Evolutionary conservation across 1,140 invertebrate genomes (phyloP), one percentile per base, ranked within the genome.

Genomic region (Papilio machaon): DNA sequence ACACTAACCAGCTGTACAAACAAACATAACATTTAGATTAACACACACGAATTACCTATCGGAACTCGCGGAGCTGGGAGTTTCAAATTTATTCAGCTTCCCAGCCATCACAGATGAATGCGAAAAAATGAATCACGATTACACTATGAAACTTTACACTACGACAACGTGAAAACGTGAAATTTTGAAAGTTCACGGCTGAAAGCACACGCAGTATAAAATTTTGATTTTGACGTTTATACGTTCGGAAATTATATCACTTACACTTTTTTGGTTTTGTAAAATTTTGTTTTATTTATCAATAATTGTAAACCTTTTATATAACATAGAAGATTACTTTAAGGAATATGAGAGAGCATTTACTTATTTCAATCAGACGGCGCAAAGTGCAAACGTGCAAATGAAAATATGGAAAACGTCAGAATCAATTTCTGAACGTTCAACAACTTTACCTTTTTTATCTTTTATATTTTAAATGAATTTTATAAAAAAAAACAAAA

Each of bases 61-160:
- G 47, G 97, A 98, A 94, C 97, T 98, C 80, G 97, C 97, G 77
- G 97, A 97, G 88, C 97, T 97, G 74, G 97, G 97, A 85, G 97
- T 97, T 95, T 98, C 97, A 85, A 96, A 96, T 87, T 95, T 95
- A 86, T 95, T 95, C 88, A 96, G 90, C 91, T 96, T 97, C 79
- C 96, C 96, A 94, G 96, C 96, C 96, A 97, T 97, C 84, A 90
- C 89, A 86, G 87, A 78, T 83, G 60, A 64, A 64, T 85, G 67
- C 58, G 70, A 11, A 47, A 77, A 30, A 77, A 43, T 49, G 43
- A 67, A 81, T 85, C 82, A 85, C 80, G 80, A 64, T 46, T 46
- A 81, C 79, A 82, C 82, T 49, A 82, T 75, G 64, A 84, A 87
- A 83, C 82, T 83, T 83, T 87, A 81, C 83, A 79, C 81, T 84